Conservation (phyloP, 2,797 vertebrate genomes). For the Clamator glandarius region DNA sequence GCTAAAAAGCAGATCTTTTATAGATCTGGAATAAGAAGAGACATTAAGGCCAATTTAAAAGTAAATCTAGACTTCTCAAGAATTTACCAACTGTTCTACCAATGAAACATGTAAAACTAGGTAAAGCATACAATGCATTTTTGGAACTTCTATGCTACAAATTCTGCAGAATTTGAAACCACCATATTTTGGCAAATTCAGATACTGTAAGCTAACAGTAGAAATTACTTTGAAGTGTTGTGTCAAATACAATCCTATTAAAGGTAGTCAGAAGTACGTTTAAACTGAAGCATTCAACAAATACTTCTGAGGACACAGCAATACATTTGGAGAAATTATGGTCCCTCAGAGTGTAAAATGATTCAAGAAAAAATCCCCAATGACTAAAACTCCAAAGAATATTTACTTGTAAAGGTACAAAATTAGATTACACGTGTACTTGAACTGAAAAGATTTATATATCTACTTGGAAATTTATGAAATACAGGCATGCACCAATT, state of each 20-base stretch:
- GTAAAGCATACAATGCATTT: background rate
- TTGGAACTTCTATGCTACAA: background rate
- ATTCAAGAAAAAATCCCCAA: background rate
- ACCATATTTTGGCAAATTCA: background rate
- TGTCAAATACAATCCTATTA: background rate
- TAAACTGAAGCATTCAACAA: background rate
- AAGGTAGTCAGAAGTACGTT: background rate
- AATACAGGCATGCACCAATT: background rate
- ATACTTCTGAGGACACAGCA: background rate
- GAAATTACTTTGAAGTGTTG: background rate
- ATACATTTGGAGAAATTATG: background rate
- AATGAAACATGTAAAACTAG: background rate
- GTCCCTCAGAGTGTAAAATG: background rate
- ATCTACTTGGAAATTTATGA: background rate
- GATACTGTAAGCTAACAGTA: background rate
- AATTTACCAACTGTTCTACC: background rate
- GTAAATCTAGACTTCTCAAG: background rate
- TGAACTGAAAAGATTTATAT: background rate
- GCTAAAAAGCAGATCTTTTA: background rate
- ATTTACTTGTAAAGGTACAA: background rate
- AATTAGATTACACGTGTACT: background rate
- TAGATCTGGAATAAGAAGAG: constrained; percentile 14
- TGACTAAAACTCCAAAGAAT: background rate
- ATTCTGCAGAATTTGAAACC: background rate
- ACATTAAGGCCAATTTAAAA: background rate